Evolutionary conservation across 2,113 vertebrate species (phyloP), one percentile per base, ranked within the genome.

Genomic region (Hystrix brachyura): DNA sequence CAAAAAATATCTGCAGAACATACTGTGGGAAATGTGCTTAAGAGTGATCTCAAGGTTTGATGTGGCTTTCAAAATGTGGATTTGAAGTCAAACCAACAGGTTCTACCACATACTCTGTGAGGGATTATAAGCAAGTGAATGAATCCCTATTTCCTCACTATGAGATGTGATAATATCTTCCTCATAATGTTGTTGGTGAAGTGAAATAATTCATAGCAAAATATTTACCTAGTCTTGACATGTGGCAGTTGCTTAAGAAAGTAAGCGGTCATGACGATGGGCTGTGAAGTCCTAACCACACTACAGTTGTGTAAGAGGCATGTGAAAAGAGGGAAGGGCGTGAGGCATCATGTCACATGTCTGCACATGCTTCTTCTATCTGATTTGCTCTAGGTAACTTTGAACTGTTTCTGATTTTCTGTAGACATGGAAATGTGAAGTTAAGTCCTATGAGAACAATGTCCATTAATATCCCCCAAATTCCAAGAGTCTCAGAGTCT

Each of bases 311-410:
- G 29, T 18, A 3, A 60, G 6, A n/a, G 48, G 12, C 15, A 2
- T 15, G 11, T 4, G 34, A 64, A 72, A 23, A 57, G 34, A 51
- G 1, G 55, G 11, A 25, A 83, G 65, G 5, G 0, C 0, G 0
- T 7, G 1, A 60, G n/a, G 53, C 0, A 3, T 1, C 25, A 5
- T 1, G 19, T 23, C 10, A 14, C 21, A 15, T 48, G 4, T 65
- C 38, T 55, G 21, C 12, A 2, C 2, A 76, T 38, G 38, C 15
- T 29, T 13, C 25, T 48, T 5, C 38, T 43, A 74, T 0, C 23
- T 17, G 55, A 62, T 32, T 55, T 27, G 67, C 4, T 21, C 1
- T 4, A 17, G 11, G 43, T 83, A 32, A 71, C 67, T 74, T 23
- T 60, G 59, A 86, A 64, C 51, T 89, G 32, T 43, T 62, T 82